A percentile compares a stretch with the other conserved stretches of the same genome.
These are phyloP conservation scores for Burhinus oedicnemus DNA, from an alignment of 2,113 vertebrate species.

Conservation along the genomic window DNA sequence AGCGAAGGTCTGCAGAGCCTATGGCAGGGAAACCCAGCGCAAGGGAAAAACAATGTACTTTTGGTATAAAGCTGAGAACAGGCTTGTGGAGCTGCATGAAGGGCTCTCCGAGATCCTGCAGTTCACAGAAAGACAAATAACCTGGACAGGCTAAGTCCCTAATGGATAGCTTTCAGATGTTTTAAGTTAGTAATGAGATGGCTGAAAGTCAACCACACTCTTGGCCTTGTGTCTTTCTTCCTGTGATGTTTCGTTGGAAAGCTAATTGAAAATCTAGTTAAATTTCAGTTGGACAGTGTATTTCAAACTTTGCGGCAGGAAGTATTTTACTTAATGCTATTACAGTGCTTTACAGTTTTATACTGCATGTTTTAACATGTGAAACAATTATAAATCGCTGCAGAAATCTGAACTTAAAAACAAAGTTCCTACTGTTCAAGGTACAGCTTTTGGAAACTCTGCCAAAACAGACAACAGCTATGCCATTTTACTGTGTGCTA, in stretches of 20 bases:
- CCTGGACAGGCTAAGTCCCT: neutral
- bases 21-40: neutral
- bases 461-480: neutral
- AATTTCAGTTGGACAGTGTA: neutral
- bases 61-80: neutral
- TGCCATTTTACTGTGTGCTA: neutral
- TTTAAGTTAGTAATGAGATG: neutral
- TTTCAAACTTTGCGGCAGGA: conserved; percentile 26
- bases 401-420: neutral
- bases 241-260: neutral
- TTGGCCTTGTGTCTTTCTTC: neutral
- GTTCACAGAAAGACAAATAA: neutral
- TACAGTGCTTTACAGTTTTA: neutral
- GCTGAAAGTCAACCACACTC: conserved; percentile 3
- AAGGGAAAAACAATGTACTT: neutral
- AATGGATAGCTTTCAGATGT: neutral
- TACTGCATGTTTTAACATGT: neutral
- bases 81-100: neutral
- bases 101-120: neutral
- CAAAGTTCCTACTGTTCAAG: neutral
- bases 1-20: neutral
- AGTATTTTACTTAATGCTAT: conserved; percentile 22
- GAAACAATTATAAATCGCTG: neutral
- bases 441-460: neutral
- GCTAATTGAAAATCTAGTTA: conserved; percentile 4